Evolutionary conservation across 2,888 invertebrate genomes (phyloP), one percentile per base, ranked within the genome.

Genomic region (Hydropsyche betteni): DNA sequence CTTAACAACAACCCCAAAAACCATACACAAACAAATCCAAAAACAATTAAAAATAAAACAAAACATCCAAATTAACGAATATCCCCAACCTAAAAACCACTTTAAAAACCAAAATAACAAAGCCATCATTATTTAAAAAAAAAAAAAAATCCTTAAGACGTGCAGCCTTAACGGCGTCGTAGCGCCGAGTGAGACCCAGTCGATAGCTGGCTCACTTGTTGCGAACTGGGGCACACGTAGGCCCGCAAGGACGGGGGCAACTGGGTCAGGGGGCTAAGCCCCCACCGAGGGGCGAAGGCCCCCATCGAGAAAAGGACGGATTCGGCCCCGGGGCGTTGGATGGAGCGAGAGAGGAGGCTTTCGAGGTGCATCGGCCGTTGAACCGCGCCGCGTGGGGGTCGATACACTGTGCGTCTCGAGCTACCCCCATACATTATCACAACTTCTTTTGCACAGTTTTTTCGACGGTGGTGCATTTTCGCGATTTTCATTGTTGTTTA

Each of bases 191-290:
- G 64, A 70, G 51, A 58, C 50, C 61, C 16, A 55, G 72, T 72
- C 76, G 74, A 74, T 55, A 36, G 6, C 44, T 50, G 55, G 58
- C 55, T 77, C 79, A 79, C 79, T 79, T 79, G 79, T 79, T 79
- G 79, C 79, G 68, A 79, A 77, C 52, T 79, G 64, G 77, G 77
- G 70, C 77, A 77, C 61, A 75, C 75, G 77, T 69, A 75, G 69
- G 61, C 72, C 73, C 38, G 16, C 68, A 58, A 74, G 73, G 68
- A 64, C 73, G 44, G 12, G 50, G 51, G 53, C 53, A 75, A 72
- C 75, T 75, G 55, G 75, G 73, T 73, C 75, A 75, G 64, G 61
- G 12, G 64, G 68, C 77, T 64, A 51, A 44, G 16, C 53, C 38
- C 68, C 75, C 36, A 24, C 61, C 1, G 4, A 1, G 16, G 61